Percentiles rank a stretch among this genome's conserved stretches.
phyloP scores from a whole-genome alignment of 53 echinoderm and acorn worm genomes.

The Apostichopus leukothele region DNA sequence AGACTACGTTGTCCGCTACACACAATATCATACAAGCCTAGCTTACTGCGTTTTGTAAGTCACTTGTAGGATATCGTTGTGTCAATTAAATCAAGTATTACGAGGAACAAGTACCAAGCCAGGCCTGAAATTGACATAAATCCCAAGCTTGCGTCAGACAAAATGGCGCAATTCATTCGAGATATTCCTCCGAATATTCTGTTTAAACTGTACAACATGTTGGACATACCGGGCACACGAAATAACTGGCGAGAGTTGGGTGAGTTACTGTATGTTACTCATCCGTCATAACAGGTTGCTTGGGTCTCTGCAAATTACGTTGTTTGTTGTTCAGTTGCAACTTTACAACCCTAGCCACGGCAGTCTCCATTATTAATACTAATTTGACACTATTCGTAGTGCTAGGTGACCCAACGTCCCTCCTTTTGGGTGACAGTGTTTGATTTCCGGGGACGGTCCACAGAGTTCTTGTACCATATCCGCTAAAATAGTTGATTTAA shows the following conservation, averaged over 20 bases:
- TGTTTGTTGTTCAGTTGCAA: not conserved
- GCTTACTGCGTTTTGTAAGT: not conserved
- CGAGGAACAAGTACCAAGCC: not conserved
- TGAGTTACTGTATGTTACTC: not conserved
- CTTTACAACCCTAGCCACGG: not conserved
- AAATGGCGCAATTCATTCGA: constrained; percentile 25
- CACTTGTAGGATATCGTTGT: not conserved
- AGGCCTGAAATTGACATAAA: not conserved
- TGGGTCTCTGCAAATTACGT: not conserved
- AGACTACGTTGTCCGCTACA: not conserved
- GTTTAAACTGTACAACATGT: constrained; percentile 41
- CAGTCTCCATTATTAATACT: too few relatives aligned
- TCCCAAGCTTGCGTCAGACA: not conserved
- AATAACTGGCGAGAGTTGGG: constrained; percentile 30
- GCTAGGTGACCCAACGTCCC: too few relatives aligned
- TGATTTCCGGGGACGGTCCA: too few relatives aligned
- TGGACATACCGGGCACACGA: constrained; percentile 18
- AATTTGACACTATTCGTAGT: too few relatives aligned
- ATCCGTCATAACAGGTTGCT: not conserved
- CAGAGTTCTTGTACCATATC: too few relatives aligned
- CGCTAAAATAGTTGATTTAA: too few relatives aligned
- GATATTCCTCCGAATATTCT: constrained; percentile 34
- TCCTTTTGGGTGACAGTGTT: too few relatives aligned
- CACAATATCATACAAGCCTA: not conserved
- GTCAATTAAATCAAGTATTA: not conserved